Conservation (phyloP, 2,888 invertebrate species). For the Archaeoteleia sp. region DNA sequence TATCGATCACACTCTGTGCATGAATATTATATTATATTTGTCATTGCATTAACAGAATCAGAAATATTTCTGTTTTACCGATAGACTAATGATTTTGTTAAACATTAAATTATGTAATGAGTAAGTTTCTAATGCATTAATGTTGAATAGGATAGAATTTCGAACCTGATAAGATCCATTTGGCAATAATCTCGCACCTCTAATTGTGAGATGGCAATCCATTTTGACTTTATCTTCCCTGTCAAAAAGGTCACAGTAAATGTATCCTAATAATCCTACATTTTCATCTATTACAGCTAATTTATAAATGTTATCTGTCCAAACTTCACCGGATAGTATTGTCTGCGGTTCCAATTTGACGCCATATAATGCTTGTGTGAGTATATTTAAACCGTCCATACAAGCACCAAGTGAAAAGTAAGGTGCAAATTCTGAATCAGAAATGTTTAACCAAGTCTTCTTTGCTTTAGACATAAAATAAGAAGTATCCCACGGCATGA, state of each 20-base stretch:
- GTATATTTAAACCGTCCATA: constrained; percentile 96
- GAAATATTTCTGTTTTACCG: no score
- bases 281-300: constrained; percentile 89
- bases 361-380: constrained; percentile 90
- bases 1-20: neutral
- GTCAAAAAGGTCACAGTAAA: constrained; percentile 98
- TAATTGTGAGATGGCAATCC: constrained; percentile 99
- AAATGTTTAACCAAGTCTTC: constrained; percentile 81
- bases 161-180: constrained; percentile 91
- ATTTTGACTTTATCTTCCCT: constrained; percentile 94
- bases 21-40: no score
- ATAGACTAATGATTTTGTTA: no score
- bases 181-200: constrained; percentile 87
- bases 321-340: constrained; percentile 83
- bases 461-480: constrained; percentile 88
- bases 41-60: no score
- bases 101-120: neutral
- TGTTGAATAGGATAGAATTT: no score
- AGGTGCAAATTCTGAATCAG: constrained; percentile 84
- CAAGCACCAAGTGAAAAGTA: constrained; percentile 95
- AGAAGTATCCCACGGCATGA: constrained; percentile 89
- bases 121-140: neutral
- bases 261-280: constrained; percentile 90
- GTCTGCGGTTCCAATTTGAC: constrained; percentile 84
- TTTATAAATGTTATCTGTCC: constrained; percentile 93